Evolutionary conservation across 2,888 invertebrate genomes (phyloP), one percentile per base, ranked within the genome.

Genomic region (Lithophane socia): DNA sequence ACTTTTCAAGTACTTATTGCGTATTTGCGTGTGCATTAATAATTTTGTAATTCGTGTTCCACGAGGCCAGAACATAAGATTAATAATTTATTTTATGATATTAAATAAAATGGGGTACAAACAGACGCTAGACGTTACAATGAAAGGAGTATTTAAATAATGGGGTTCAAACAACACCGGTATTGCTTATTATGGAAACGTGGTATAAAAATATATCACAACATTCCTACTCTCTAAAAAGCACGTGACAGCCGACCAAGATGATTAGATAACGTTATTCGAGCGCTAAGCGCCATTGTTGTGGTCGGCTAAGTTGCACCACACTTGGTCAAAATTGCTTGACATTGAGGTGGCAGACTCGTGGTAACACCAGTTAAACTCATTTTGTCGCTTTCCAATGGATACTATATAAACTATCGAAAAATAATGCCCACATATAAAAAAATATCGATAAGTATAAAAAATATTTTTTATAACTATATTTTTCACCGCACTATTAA

Each of bases 151-250:
- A 64, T 56, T 56, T 37, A 44, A 63, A 47, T 21, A 16, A 37
- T 42, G 16, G 29, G 29, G 18, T 60, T 52, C 29, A 49, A 75
- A n/a, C 2, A 73, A 58, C n/a, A 29, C 13, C 21, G 44, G n/a
- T 60, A 44, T 65, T 29, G 56, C n/a, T 37, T 42, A 21, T 42
- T n/a, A 49, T 10, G 3, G 60, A 70, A 61, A 52, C 10, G 2
- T 60, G 24, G 18, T 73, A 47, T 18, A 63, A 73, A 54, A 37
- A 72, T 52, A 61, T n/a, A 44, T 75, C 21, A 47, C 73, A 63
- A 75, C 44, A 54, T n/a, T n/a, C n/a, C 29, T 75, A 18, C 29
- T 54, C 8, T 44, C 52, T 75, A 63, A 54, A 61, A 63, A 73
- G 60, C 24, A 63, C 63, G 29, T 54, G 52, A 16, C 24, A 44